Conservation (phyloP, 2,888 invertebrate genomes). For the Calliphora vomitoria region DNA sequence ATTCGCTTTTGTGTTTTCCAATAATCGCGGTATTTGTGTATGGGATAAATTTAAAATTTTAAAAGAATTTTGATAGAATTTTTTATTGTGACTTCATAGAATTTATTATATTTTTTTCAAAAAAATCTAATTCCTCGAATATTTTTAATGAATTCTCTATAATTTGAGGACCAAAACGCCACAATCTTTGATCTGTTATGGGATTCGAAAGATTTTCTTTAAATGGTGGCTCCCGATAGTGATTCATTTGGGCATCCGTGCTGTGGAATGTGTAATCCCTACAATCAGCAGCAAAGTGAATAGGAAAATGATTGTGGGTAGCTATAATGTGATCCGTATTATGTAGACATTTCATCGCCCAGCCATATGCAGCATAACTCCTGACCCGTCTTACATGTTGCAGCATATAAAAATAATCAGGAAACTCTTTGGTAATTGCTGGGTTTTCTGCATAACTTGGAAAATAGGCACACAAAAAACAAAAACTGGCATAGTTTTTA, state of each 20-base stretch:
- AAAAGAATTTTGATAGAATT: conserved; percentile 37
- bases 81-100: not conserved
- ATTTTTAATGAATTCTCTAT: conserved; percentile 88
- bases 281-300: conserved; percentile 92
- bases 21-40: conserved; percentile 76
- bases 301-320: conserved; percentile 95
- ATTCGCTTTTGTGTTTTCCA: conserved; percentile 79
- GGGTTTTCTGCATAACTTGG: conserved; percentile 92
- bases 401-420: conserved; percentile 95
- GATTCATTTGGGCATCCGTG: conserved; percentile 93
- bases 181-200: conserved; percentile 92
- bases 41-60: conserved; percentile 78
- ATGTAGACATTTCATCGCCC: conserved; percentile 96
- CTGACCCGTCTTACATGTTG: conserved; percentile 94
- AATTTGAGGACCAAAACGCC: conserved; percentile 92
- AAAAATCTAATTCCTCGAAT: conserved; percentile 86
- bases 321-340: conserved; percentile 93
- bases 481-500: conserved; percentile 87
- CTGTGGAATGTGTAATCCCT: conserved; percentile 92
- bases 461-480: conserved; percentile 96
- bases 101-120: not conserved
- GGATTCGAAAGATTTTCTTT: conserved; percentile 92
- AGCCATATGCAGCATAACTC: conserved; percentile 94
- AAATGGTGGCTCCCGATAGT: conserved; percentile 94
- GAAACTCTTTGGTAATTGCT: conserved; percentile 88